Evolutionary conservation across 2,113 vertebrate species (phyloP), one percentile per base, ranked within the genome.

Genomic region (Agapornis roseicollis): DNA sequence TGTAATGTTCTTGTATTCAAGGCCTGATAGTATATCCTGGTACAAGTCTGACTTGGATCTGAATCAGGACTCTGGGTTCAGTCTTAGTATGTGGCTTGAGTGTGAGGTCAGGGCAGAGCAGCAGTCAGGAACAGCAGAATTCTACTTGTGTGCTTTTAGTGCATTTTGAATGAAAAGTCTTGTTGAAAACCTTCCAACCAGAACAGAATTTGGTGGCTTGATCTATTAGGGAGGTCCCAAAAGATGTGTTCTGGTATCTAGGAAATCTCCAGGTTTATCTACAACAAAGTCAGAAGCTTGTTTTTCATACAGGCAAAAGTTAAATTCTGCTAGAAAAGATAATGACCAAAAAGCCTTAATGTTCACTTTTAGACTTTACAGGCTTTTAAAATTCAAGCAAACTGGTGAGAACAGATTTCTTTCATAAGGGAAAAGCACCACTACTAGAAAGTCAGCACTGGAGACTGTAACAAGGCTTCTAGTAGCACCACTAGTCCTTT

Each of bases 401-500:
- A 27, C 27, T 7, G 16, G 2, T 41, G 42, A 47, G 53, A 78
- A 42, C 4, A 2, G 22, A 13, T 28, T 70, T 68, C 2, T 60
- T 65, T 74, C 2, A 3, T 31, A 25, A 49, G 20, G 9, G 47
- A 69, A 61, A 85, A 79, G 46, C 4, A 64, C 18, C 28, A 27
- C 29, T 42, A 9, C 13, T 44, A 53, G 23, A 16, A 72, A 41
- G n/a, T 74, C 18, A 35, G 39, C 9, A 10, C 14, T 61, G 78
- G 29, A 24, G 35, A 10, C 13, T n/a, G 10, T 25, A 41, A 22
- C 1, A 50, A 53, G 71, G 9, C 69, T 93, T 80, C 24, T 49
- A 20, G 17, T n/a, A 29, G 22, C 41, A 44, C 58, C 1, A 0
- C 2, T 23, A 13, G 18, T 39, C 16, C 46, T 18, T 4, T 56